Evolutionary conservation across 2,113 vertebrate species (phyloP), one percentile per base, ranked within the genome.

Genomic region (Felis catus): DNA sequence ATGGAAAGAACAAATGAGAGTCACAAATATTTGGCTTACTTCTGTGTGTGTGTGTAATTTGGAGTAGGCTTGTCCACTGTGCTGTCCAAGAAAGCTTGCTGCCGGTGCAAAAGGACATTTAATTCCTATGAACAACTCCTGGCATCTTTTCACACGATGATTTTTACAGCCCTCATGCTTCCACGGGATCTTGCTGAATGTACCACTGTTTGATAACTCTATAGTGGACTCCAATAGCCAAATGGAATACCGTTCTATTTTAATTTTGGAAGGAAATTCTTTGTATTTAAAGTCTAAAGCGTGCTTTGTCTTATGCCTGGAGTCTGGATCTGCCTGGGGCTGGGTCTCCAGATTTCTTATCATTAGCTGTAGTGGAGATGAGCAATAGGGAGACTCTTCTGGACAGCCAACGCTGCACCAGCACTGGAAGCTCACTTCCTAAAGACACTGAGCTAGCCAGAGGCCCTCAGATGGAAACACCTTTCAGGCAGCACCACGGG

Each of bases 401-500:
- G 76, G 80, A 73, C 41, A 53, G 71, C 45, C 58, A 29, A 78
- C 74, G 4, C 41, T 1, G 41, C 36, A 33, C 25, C 74, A 4
- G 21, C 1, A 2, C 27, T 9, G 48, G 88, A 93, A 84, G 68
- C 66, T 85, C 65, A 70, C 94, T 96, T 97, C 85, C 94, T 95
- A 85, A 94, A 76, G 91, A 91, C 83, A 31, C 25, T 0, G 7
- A 89, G 89, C 29, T 10, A 58, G 71, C 0, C 8, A 79, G 61
- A 87, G 71, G 78, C 39, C 58, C 13, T 18, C 11, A 1, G 11
- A 66, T 97, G 94, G 94, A 97, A 97, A 97, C 94, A 94, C 96
- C 96, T 91, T 96, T 94, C 74, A 95, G 94, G 92, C 95, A 95
- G 95, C 94, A n/a, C 97, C 12, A 6, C 27, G 8, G 97, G 97